Base-by-base conservation (phyloP, 2,888 invertebrate species). In the Chymomyza procnemis region DNA sequence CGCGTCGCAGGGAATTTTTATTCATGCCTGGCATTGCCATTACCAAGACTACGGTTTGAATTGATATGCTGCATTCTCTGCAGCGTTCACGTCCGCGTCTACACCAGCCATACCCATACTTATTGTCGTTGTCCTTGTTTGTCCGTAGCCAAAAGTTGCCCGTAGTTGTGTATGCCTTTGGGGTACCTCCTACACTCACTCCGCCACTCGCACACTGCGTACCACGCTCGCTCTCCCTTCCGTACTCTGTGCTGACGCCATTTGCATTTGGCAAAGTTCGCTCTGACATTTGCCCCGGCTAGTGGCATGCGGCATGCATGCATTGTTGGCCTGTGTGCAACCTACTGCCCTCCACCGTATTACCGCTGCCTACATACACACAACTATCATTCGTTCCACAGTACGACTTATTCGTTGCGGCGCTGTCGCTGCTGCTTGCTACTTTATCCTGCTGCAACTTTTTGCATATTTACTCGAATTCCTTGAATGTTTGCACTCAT, bases 391-490 rank as follows among this genome's bases (percentile, higher is more conserved):
- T 16, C n/a, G 18, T 18, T 18, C 6, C 48, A 26, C 48, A 12
- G 9, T 18, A n/a, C 48, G 48, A 18, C 48, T 50, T 16, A 48
- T 48, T 26, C 26, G 26, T 26, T 48, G 48, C 48, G 1, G 6
- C n/a, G 16, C 12, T 18, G 48, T 16, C 3, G n/a, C 12, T 34
- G 34, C 34, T 12, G 34, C 12, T 48, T 14, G 47, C 47, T n/a
- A 16, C 47, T 18, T 48, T 48, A 14, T 50, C 18, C 16, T 50
- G 1, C n/a, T 50, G 48, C 48, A 21, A 19, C 21, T 54, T 21
- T 54, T 54, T 22, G 18, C 54, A 54, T 54, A 54, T 54, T 54
- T 54, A 54, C 34, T 12, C 34, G 34, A 41, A 41, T 54, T 54
- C 54, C 14, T 21, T 18, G 54, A 54, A 54, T 54, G 54, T 54